Conservation (phyloP, 2,797 vertebrate species). For the Lates japonicus region DNA sequence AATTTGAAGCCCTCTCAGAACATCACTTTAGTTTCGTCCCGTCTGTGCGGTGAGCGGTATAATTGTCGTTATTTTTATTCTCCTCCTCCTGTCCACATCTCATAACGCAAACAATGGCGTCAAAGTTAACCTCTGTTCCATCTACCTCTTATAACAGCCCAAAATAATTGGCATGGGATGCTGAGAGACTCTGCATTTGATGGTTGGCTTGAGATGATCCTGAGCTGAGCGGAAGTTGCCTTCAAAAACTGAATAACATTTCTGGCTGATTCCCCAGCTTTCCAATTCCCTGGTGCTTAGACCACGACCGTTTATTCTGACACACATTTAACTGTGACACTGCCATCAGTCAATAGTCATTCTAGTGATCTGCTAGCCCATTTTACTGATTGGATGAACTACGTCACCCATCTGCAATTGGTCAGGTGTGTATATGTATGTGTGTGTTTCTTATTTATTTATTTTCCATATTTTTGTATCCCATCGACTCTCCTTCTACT, state of each 20-base stretch:
- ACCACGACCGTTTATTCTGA: constrained; percentile 32
- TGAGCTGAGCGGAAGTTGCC: neutral
- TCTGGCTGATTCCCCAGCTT: neutral
- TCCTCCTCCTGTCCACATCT: neutral
- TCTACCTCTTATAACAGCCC: neutral
- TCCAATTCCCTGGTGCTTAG: neutral
- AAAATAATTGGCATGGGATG: no score
- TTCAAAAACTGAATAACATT: neutral
- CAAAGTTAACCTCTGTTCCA: neutral
- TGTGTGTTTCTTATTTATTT: neutral
- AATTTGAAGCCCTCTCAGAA: constrained; percentile 94
- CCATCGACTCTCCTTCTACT: neutral
- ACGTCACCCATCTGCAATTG: neutral
- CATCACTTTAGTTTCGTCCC: constrained; percentile 92
- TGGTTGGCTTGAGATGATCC: neutral
- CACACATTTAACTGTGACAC: constrained; percentile 36
- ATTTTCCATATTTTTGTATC: no score
- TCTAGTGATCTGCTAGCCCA: constrained; percentile 48
- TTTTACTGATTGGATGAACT: constrained; percentile 51
- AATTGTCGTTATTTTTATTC: neutral
- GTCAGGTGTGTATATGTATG: neutral
- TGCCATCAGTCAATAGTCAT: constrained; percentile 55
- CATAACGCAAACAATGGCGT: neutral
- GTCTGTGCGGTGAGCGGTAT: constrained; percentile 94
- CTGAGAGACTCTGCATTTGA: no score